Conservation (phyloP, 1,140 invertebrate species). For the Grapholita molesta region DNA sequence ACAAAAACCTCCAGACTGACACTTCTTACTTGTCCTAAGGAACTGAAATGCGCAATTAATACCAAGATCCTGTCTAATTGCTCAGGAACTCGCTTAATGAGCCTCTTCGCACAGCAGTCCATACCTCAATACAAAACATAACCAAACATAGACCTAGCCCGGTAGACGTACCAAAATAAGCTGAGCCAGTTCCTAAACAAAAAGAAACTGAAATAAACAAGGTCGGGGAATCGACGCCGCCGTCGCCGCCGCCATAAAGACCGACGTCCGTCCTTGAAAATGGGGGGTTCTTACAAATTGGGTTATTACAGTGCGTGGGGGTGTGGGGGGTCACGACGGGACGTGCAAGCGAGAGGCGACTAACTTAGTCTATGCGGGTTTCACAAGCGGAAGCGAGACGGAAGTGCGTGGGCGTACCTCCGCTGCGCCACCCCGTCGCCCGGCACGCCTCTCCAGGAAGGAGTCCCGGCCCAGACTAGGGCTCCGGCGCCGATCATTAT, state of each 20-base stretch:
- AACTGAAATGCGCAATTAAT: not conserved
- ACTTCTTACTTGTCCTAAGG: not conserved
- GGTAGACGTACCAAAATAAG: slow-evolving; percentile 66
- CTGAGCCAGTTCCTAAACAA: slow-evolving; percentile 75
- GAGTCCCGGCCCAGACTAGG: slow-evolving; percentile 68
- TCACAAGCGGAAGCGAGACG: slow-evolving; percentile 36
- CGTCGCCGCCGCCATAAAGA: slow-evolving; percentile 74
- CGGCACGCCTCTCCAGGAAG: slow-evolving; percentile 74
- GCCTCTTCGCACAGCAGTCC: not conserved
- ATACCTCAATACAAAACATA: slow-evolving; percentile 44
- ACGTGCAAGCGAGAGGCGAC: slow-evolving; percentile 39
- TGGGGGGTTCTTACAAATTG: slow-evolving; percentile 76
- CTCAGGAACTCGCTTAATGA: not conserved
- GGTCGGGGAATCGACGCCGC: slow-evolving; percentile 73
- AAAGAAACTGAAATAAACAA: slow-evolving; percentile 78
- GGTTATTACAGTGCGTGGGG: slow-evolving; percentile 73
- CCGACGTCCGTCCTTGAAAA: slow-evolving; percentile 77
- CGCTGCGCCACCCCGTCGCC: slow-evolving; percentile 59
- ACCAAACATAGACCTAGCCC: slow-evolving; percentile 43
- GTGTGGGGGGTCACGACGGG: slow-evolving; percentile 61
- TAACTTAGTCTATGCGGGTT: slow-evolving; percentile 9
- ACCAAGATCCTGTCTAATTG: not conserved
- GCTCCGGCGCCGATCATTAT: slow-evolving; percentile 77
- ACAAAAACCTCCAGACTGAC: not conserved
- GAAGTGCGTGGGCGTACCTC: slow-evolving; percentile 64